Percentiles rank a stretch among this genome's conserved stretches.
Evolutionary conservation across 1,140 invertebrate genomes (phyloP).

Genomic region (Paraescarpia echinospica): DNA sequence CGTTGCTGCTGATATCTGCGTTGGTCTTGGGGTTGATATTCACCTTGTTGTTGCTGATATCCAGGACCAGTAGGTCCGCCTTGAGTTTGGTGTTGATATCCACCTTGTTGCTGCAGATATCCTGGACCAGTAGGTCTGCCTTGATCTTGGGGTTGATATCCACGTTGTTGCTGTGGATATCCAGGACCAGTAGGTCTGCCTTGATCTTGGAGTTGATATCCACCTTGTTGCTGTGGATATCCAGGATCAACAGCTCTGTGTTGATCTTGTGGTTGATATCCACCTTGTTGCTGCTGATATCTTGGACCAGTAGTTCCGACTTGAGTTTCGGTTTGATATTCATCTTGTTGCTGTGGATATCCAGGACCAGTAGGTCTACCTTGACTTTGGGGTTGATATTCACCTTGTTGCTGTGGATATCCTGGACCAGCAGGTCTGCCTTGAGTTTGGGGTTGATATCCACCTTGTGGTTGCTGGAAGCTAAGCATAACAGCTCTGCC

Average conservation of each 20-base stretch:
- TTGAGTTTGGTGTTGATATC: background rate
- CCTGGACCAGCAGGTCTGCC: background rate
- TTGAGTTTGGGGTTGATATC: background rate
- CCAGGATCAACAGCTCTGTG: background rate
- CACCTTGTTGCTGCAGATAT: background rate
- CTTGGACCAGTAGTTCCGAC: background rate
- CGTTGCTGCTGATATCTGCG: background rate
- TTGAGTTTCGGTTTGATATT: background rate
- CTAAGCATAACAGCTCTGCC: background rate
- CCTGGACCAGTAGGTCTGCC: background rate
- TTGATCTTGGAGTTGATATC: background rate
- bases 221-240: background rate
- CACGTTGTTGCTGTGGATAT: background rate
- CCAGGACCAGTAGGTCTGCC: background rate
- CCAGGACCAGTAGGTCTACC: background rate
- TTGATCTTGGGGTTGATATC: background rate
- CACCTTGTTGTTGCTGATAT: background rate
- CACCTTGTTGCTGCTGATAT: background rate
- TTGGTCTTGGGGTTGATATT: background rate
- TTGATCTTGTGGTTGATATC: background rate
- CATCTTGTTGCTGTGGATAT: background rate
- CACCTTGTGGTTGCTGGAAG: background rate
- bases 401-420: background rate
- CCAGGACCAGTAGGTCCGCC: background rate
- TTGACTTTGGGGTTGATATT: background rate